A percentile compares a stretch with the other conserved stretches of the same genome.
phyloP scores from a whole-genome alignment of 2,113 vertebrate species.

The Tetrax tetrax region DNA sequence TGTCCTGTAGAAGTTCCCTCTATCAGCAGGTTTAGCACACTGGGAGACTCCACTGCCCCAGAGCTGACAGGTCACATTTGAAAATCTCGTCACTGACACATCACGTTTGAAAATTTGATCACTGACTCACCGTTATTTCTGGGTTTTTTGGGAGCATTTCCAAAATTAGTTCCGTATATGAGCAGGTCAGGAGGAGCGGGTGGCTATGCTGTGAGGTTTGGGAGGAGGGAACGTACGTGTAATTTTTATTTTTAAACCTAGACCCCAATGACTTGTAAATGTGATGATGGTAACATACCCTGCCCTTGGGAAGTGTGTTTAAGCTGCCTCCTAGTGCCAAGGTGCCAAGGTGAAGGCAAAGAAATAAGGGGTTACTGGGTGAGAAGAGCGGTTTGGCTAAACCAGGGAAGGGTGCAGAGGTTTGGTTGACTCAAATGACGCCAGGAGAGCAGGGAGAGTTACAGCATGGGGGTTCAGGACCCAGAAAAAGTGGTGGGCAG shows the following conservation, averaged over 20 bases:
- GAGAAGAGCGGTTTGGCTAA: not conserved
- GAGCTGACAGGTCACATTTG: not conserved
- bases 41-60: fast-evolving
- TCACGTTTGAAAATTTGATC: not conserved
- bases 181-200: not conserved
- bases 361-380: not conserved
- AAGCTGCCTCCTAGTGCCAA: not conserved
- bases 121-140: not conserved
- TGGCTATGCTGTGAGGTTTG: fast-evolving
- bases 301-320: not conserved
- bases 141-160: not conserved
- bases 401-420: not conserved
- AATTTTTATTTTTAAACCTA: not conserved
- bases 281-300: not conserved
- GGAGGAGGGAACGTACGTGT: not conserved
- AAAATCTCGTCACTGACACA: not conserved
- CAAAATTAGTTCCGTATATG: not conserved
- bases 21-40: not conserved
- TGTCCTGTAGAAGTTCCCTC: not conserved
- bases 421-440: not conserved
- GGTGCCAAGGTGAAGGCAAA: not conserved
- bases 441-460: not conserved
- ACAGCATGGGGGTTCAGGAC: not conserved
- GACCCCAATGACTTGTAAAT: not conserved
- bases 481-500: not conserved